Evolutionary conservation across 2,888 invertebrate species (phyloP), one percentile per base, ranked within the genome.

Genomic region (Drosophila sordidula): DNA sequence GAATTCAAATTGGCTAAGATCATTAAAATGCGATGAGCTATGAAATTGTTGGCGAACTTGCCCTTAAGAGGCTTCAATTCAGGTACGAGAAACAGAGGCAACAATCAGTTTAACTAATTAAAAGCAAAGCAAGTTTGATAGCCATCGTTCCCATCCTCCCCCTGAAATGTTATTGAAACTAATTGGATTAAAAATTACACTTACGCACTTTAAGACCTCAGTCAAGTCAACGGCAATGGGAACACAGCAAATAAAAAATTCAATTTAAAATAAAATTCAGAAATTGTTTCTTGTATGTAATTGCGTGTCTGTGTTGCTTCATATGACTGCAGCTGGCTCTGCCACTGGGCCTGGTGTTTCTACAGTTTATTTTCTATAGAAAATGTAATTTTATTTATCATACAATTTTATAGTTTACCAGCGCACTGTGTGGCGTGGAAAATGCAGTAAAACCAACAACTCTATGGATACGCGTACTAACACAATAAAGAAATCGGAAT

Each of bases 21-120:
- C 75, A 71, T 78, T 73, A 58, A 54, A 58, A 58, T n/a, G 38
- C 59, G 38, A 61, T 41, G 41, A 22, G 41, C 55, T 11, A 26
- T 32, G 22, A 51, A 55, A 51, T 63, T 52, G 64, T 44, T 67
- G 59, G 47, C 50, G 64, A 87, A 79, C 87, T 85, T 86, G 83
- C 78, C 80, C 70, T 67, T 70, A 69, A 83, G 58, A 70, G 88
- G 87, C 87, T 86, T 86, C 83, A 74, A 70, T 76, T 76, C 64
- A 78, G 65, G 26, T 46, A 59, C 42, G n/a, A 51, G 57, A 39
- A 22, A 51, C 14, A 14, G 11, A 22, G 12, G 36, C 56, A 44
- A 52, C 6, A 51, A 34, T 34, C 34, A 34, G 38, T 50, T 74
- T 36, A 61, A 63, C 71, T 80, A 83, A 80, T 71, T 74, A 68